A percentile compares a stretch with the other conserved stretches of the same genome.
Evolutionary conservation across 2,888 invertebrate species (phyloP).

Genomic region (Idaea aversata): DNA sequence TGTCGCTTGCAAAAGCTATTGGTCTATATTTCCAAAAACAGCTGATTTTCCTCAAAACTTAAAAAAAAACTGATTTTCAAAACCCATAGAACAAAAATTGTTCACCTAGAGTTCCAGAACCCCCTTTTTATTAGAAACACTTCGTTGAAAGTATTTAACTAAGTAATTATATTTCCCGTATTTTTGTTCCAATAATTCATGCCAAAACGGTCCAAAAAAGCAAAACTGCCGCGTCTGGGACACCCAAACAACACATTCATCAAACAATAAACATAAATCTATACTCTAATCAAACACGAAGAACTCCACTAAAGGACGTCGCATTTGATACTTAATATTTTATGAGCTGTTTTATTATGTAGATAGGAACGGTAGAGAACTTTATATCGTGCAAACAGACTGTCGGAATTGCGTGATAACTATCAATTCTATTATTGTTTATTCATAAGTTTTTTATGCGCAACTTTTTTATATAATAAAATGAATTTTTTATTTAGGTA

Average conservation of each 20-base stretch:
- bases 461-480: background rate
- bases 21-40: no score
- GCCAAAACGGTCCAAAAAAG: background rate
- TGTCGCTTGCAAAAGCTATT: no score
- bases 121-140: background rate
- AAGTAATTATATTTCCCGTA: background rate
- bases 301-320: constrained; percentile 9
- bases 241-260: constrained; percentile 17
- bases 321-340: constrained; percentile 4
- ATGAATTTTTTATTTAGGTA: background rate
- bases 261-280: constrained; percentile 28
- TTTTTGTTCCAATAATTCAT: constrained; percentile 4
- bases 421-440: background rate
- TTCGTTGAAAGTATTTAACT: background rate
- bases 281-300: constrained; percentile 12
- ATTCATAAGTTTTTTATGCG: background rate
- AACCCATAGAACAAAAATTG: no score
- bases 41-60: no score
- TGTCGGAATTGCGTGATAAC: background rate
- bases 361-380: background rate
- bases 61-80: no score
- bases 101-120: no score
- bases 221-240: constrained; percentile 1
- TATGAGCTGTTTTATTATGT: background rate
- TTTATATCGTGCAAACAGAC: background rate